Base-by-base conservation (phyloP, 2,797 vertebrate genomes). In the Perodicticus potto region DNA sequence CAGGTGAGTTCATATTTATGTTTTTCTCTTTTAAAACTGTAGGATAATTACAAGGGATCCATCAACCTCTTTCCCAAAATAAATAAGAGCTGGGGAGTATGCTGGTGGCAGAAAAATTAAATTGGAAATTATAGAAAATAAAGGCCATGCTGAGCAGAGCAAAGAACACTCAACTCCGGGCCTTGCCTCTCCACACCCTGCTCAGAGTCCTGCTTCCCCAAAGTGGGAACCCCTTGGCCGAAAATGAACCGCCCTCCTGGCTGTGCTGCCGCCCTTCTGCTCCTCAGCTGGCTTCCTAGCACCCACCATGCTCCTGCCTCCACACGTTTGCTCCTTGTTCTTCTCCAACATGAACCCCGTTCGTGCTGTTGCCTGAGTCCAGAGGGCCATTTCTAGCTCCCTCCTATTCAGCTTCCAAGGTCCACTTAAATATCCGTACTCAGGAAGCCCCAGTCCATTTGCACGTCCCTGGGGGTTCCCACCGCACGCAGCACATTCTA, bases 291-390 rank as follows among this genome's bases (percentile, higher is more conserved):
- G 1, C 43, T 27, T 20, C 19, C 43, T 3, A 2, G 14, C 0
- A 2, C 1, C 14, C 27, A 20, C 11, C 8, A 7, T 0, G 5
- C 3, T 1, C 7, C 5, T 4, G 17, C 14, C 17, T 3, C 49
- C 20, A 19, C 59, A 4, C 9, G 1, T 84, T 5, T 0, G 7
- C 37, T 37, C 19, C n/a, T 3, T 7, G 65, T 1, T 4, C 29
- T n/a, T 67, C 34, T n/a, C 72, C 9, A 16, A 32, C 53, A 16
- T 34, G 49, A 40, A 86, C 29, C 43, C 19, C 23, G n/a, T 67
- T 43, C 17, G 2, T 53, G 76, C 55, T 53, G 32, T n/a, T 82
- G 73, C 45, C 89, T 63, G 77, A 57, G 59, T 37, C 37, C 20
- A 67, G n/a, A 32, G 65, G 20, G 55, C 69, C 40, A 1, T 49